A percentile compares a stretch with the other conserved stretches of the same genome.
These are phyloP conservation scores for Passer domesticus DNA, from an alignment of 2,113 vertebrate species.

Conservation along the genomic window DNA sequence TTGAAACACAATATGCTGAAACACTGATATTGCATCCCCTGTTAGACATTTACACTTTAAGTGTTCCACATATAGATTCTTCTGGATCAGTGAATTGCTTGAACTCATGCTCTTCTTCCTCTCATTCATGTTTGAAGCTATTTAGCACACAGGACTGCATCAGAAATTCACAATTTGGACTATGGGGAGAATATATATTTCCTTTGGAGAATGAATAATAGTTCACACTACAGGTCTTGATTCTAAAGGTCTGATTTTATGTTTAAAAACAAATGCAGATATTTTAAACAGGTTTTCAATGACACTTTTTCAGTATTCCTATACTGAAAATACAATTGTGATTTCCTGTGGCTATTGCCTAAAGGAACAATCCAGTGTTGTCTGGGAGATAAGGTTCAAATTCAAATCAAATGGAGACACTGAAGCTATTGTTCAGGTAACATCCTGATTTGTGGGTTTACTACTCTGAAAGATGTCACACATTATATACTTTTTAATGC, in stretches of 20 bases:
- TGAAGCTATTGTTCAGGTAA: background rate
- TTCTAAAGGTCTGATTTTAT: background rate
- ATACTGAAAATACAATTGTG: background rate
- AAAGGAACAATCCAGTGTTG: background rate
- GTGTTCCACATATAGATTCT: background rate
- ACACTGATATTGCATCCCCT: background rate
- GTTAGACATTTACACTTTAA: background rate
- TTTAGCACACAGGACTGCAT: background rate
- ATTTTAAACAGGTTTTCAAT: background rate
- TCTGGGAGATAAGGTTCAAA: background rate
- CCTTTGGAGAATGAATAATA: background rate
- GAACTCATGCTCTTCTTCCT: background rate
- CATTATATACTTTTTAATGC: background rate
- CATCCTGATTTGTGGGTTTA: background rate
- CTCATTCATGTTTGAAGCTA: background rate
- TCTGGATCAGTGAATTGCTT: background rate
- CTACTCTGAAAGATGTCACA: background rate
- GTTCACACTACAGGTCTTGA: background rate
- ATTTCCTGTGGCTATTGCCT: background rate
- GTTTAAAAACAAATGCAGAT: background rate
- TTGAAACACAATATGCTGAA: background rate
- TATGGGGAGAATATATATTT: background rate
- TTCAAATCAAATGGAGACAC: background rate
- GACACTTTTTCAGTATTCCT: background rate
- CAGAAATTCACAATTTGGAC: background rate